phyloP scores from a whole-genome alignment of 2,113 vertebrate genomes.

The Cygnus buccinator region DNA sequence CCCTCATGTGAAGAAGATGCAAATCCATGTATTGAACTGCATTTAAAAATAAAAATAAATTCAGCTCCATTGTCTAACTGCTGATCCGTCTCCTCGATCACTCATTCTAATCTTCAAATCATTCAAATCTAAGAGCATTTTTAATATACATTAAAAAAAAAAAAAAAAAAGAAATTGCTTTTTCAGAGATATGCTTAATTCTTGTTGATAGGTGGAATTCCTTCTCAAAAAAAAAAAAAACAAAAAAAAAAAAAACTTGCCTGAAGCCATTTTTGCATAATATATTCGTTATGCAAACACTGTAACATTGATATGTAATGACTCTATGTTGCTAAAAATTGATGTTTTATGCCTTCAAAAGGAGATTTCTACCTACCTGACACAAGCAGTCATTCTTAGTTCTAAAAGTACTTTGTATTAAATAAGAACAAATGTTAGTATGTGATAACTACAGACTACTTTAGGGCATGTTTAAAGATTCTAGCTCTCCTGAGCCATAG shows the following conservation, averaged over 20 bases:
- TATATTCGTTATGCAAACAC: background rate
- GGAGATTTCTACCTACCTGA: background rate
- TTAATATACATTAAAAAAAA: background rate
- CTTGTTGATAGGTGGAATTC: background rate
- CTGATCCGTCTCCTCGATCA: background rate
- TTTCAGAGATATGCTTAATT: background rate
- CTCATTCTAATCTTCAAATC: background rate
- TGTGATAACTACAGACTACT: background rate
- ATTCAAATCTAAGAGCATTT: background rate
- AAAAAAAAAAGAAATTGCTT: background rate
- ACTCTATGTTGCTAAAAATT: background rate
- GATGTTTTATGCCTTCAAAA: background rate
- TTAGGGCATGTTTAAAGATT: background rate
- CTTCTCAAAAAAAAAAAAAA: background rate
- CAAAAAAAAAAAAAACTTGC: background rate
- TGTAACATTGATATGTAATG: background rate
- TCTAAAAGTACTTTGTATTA: background rate
- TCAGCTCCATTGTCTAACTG: background rate
- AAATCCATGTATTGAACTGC: background rate
- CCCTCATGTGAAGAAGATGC: rapidly evolving
- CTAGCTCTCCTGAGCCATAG: background rate
- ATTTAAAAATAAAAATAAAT: background rate
- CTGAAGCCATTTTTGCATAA: background rate
- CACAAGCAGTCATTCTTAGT: background rate
- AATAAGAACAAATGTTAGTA: background rate